Base-by-base conservation (phyloP, 2,113 vertebrate genomes). In the Cercopithecus mona region DNA sequence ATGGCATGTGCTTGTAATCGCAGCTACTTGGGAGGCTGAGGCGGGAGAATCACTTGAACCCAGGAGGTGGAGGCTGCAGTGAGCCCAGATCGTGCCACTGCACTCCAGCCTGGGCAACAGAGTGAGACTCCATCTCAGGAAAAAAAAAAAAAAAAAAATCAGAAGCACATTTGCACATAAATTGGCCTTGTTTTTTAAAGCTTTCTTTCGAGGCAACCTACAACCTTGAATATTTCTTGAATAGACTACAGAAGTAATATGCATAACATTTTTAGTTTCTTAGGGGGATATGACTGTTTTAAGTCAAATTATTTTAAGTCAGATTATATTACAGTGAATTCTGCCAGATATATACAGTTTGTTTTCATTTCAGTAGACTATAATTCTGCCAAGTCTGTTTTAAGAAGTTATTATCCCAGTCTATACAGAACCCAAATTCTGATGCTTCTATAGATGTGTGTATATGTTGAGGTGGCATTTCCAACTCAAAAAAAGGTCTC, bases 251-350 rank as follows among this genome's bases (percentile, higher is more conserved):
- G 72, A 61, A 87, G 6, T 32, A 93, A 40, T 73, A 20, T n/a
- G 14, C 16, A 78, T 68, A 94, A 66, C 38, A 93, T 27, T 96
- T 88, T 25, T 52, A 66, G 9, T 78, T 96, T 89, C 52, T 92
- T 90, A 70, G 45, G 14, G 18, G 25, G 35, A 16, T 22, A 1
- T 92, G 43, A 52, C 57, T 80, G 22, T n/a, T 64, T 79, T 92
- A 92, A 75, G 13, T 30, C 30, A 40, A 91, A 70, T 14, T 95
- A 78, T 95, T 85, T 75, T 93, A 96, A 94, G 43, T 95, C 20
- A 75, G 30, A 55, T 95, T 86, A 68, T 88, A 25, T 73, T 75
- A 94, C 16, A 84, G 52, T 79, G n/a, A 97, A 84, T 93, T 92
- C 68, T 93, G 16, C 68, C 59, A 57, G 16, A 0, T 57, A n/a